Evolutionary conservation across 2,797 vertebrate species (phyloP).

Genomic region (Taenioides sp.): DNA sequence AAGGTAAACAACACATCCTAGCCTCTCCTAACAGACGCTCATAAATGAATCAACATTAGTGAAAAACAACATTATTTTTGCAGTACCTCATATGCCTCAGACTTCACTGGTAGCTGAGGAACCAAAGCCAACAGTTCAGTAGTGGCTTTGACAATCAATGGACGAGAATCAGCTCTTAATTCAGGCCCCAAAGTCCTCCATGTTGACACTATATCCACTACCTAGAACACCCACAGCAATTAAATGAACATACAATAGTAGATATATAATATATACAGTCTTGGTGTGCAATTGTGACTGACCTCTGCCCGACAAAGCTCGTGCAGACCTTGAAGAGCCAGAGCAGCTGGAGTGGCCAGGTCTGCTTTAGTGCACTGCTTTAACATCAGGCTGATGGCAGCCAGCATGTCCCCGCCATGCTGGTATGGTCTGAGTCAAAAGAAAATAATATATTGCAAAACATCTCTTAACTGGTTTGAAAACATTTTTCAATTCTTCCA

Average conservation of each 20-base stretch:
- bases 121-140: slow-evolving; percentile 88
- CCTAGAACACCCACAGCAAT: slow-evolving; percentile 67
- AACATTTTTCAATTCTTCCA: too few relatives aligned
- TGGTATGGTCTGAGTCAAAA: slow-evolving; percentile 85
- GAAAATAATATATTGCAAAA: not conserved
- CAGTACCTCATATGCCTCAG: slow-evolving; percentile 86
- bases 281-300: not conserved
- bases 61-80: not conserved
- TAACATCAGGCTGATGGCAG: slow-evolving; percentile 85
- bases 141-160: slow-evolving; percentile 82
- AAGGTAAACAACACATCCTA: not conserved
- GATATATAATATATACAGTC: not conserved
- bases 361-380: slow-evolving; percentile 85
- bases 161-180: slow-evolving; percentile 84
- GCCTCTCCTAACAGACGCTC: too few relatives aligned
- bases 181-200: slow-evolving; percentile 88
- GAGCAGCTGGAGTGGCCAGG: slow-evolving; percentile 85
- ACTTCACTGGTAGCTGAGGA: slow-evolving; percentile 85
- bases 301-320: slow-evolving; percentile 94
- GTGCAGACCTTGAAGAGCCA: slow-evolving; percentile 88
- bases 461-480: not conserved
- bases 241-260: not conserved
- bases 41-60: too few relatives aligned
- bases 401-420: slow-evolving; percentile 94
- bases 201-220: slow-evolving; percentile 90